Conservation (phyloP, 2,113 vertebrate species). For the Microtus richardsoni region DNA sequence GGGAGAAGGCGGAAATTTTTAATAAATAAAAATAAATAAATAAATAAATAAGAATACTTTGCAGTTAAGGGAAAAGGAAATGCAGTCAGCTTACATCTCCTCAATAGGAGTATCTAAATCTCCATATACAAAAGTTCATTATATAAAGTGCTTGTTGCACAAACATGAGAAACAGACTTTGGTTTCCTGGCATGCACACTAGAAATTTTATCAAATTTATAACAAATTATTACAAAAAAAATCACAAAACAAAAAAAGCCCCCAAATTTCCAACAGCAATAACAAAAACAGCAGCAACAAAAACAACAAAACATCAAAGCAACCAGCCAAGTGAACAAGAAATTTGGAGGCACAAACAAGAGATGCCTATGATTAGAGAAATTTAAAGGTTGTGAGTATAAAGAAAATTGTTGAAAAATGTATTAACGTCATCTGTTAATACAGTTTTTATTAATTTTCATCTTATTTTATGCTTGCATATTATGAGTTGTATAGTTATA, state of each 20-base stretch:
- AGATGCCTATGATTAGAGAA: not conserved
- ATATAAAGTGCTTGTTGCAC: not conserved
- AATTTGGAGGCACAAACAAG: too few relatives aligned
- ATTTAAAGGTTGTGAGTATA: not conserved
- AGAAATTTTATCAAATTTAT: too few relatives aligned
- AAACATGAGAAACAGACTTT: not conserved
- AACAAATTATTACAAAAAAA: not conserved
- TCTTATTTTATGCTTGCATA: not conserved
- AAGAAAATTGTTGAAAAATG: not conserved
- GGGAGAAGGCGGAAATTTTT: too few relatives aligned
- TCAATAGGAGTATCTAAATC: not conserved
- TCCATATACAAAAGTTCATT: not conserved
- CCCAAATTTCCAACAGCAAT: too few relatives aligned
- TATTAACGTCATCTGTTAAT: not conserved
- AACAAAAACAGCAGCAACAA: not conserved
- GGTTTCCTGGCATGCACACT: not conserved
- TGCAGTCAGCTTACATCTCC: not conserved
- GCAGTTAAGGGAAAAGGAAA: not conserved
- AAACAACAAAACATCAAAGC: not conserved
- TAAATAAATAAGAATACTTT: not conserved
- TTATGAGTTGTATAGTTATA: not conserved
- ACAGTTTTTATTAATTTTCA: not conserved
- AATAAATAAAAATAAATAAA: too few relatives aligned
- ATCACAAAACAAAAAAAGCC: not conserved
- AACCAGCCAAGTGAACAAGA: not conserved